Conservation (phyloP, 2,797 vertebrate species). For the Chaunax sp. region DNA sequence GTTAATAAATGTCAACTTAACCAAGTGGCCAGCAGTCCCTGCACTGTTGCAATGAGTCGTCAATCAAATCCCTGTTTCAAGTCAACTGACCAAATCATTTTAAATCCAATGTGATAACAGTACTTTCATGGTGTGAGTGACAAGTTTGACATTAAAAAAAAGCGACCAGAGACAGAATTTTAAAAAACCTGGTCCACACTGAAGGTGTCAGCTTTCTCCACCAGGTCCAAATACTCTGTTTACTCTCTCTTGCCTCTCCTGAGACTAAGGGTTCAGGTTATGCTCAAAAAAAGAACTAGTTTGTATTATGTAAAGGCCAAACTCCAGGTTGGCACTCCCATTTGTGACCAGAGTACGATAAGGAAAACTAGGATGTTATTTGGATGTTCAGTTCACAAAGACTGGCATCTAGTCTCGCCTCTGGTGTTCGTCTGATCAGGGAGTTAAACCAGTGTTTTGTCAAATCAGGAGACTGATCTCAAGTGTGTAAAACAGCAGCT, state of each 20-base stretch:
- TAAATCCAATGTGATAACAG: not conserved
- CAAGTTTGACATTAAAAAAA: not conserved
- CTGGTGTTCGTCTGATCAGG: not conserved
- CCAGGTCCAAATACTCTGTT: too few relatives aligned
- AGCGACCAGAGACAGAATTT: not conserved
- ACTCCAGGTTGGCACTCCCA: not conserved
- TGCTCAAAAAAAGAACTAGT: not conserved
- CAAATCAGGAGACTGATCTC: not conserved
- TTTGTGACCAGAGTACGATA: not conserved
- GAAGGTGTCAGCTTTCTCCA: too few relatives aligned
- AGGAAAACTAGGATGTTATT: not conserved
- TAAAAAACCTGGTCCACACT: not conserved
- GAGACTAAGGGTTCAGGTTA: not conserved
- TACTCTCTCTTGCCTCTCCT: too few relatives aligned
- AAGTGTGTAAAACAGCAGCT: not conserved
- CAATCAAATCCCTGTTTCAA: not conserved
- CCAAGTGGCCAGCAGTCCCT: not conserved
- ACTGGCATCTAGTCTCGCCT: not conserved
- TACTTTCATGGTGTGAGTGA: not conserved
- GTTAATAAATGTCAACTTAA: not conserved
- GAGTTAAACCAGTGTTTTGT: conserved; percentile 1
- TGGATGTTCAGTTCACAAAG: not conserved
- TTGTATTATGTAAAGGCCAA: too few relatives aligned
- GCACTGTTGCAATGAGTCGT: not conserved
- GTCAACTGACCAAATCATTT: not conserved